Conservation (phyloP, 1,140 invertebrate genomes). For the Diploscapter pachys region DNA sequence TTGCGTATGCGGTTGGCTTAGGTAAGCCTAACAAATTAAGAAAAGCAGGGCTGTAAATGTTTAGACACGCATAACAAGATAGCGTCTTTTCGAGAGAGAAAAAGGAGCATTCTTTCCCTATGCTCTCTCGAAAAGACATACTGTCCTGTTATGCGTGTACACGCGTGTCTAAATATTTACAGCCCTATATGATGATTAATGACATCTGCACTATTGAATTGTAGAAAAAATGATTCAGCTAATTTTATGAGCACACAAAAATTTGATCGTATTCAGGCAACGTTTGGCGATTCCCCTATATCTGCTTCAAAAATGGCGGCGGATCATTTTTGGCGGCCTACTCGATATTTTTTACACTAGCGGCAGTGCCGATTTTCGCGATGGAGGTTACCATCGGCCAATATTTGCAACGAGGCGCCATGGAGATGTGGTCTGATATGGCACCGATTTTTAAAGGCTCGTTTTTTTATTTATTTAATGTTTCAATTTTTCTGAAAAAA, state of each 20-base stretch:
- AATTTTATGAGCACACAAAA: neutral
- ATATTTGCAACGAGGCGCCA: slow-evolving; percentile 72
- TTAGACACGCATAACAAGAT: no score
- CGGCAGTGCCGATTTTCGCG: slow-evolving; percentile 73
- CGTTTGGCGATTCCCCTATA: slow-evolving; percentile 63
- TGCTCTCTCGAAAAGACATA: no score
- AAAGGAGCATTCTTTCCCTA: no score
- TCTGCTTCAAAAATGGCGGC: slow-evolving; percentile 60
- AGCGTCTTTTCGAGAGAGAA: no score
- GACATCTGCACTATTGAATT: no score
- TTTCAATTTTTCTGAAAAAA: no score
- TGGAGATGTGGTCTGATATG: slow-evolving; percentile 72
- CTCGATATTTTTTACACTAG: slow-evolving; percentile 51
- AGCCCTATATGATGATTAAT: no score
- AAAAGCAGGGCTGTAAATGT: slow-evolving; percentile 6
- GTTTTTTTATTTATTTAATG: neutral
- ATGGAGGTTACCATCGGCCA: slow-evolving; percentile 76
- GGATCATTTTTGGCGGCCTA: slow-evolving; percentile 56
- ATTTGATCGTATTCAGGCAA: slow-evolving; percentile 55
- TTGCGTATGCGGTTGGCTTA: slow-evolving; percentile 84
- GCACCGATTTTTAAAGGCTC: slow-evolving; percentile 76
- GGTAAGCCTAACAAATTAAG: slow-evolving; percentile 36
- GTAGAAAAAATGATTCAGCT: no score
- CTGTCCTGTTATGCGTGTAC: no score
- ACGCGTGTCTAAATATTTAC: no score